Evolutionary conservation across 2,888 invertebrate genomes (phyloP), one percentile per base, ranked within the genome.

Genomic region (Melipona beecheii): DNA sequence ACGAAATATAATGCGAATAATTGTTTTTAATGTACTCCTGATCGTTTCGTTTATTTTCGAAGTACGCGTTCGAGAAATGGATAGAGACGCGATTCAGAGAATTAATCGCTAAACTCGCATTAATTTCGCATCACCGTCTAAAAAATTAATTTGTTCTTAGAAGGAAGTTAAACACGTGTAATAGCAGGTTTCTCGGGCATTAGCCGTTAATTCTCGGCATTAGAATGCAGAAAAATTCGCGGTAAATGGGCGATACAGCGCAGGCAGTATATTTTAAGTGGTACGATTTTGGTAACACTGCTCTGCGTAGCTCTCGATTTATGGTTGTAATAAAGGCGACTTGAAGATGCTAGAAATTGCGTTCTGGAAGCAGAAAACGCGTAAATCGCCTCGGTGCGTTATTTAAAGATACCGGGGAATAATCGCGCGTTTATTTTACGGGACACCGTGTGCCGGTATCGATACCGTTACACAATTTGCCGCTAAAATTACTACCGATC

Each of bases 251-350:
- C 17, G 17, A 60, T 60, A 60, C 24, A 60, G 17, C 60, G 17
- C 24, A 60, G 17, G 17, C 24, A 60, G 17, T 60, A 60, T 60
- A 60, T 60, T 27, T 27, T 27, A 17, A 60, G 60, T 60, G 56
- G 56, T 58, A 58, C 56, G 56, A 58, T 60, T 60, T 60, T 60
- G 60, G 60, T 60, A 60, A 60, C 24, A 24, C 24, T 60, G 9
- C 17, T 60, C 27, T 27, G 24, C 17, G 19, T 27, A 60, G 27
- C 17, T 13, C 21, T 27, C 74, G 54, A 81, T 83, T 81, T 65
- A 77, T 71, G 50, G 27, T 27, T 31, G 71, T 49, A 83, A 77
- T 81, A 81, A 83, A 79, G 77, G 2, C 64, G 21, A 64, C 70
- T 69, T 68, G 62, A 78, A 81, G 78, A 43, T 66, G 52, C 56